These are phyloP conservation scores for Variabilichromis moorii DNA, from an alignment of 2,113 vertebrate species.

Conservation along the genomic window DNA sequence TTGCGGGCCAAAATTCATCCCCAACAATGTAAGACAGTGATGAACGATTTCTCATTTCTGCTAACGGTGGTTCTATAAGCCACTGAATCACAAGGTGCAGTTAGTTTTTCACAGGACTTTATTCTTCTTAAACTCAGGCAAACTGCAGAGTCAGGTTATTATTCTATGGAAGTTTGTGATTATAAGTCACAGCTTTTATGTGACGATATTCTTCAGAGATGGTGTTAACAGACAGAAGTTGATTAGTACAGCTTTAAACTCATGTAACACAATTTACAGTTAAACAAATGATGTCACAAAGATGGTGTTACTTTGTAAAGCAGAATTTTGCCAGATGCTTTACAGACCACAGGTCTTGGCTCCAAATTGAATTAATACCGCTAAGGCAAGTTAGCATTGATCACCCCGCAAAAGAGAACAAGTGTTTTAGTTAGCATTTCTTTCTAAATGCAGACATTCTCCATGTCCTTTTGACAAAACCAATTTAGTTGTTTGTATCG, in stretches of 20 bases:
- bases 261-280: neutral
- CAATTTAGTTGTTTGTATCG: neutral
- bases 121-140: neutral
- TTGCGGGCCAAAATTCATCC: neutral
- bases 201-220: neutral
- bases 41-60: neutral
- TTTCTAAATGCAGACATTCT: neutral
- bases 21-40: neutral
- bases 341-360: neutral
- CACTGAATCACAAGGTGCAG: neutral
- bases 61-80: neutral
- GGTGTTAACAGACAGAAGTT: neutral
- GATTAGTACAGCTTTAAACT: neutral
- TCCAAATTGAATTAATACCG: neutral
- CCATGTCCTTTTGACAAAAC: neutral
- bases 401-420: neutral
- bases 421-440: neutral
- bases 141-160: neutral
- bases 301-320: neutral
- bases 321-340: neutral
- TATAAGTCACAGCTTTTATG: neutral
- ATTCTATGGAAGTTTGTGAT: neutral
- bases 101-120: neutral
- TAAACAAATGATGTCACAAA: neutral
- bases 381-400: neutral